phyloP scores from a whole-genome alignment of 92 coral and sea anemone species.

The Desmophyllum pertusum region DNA sequence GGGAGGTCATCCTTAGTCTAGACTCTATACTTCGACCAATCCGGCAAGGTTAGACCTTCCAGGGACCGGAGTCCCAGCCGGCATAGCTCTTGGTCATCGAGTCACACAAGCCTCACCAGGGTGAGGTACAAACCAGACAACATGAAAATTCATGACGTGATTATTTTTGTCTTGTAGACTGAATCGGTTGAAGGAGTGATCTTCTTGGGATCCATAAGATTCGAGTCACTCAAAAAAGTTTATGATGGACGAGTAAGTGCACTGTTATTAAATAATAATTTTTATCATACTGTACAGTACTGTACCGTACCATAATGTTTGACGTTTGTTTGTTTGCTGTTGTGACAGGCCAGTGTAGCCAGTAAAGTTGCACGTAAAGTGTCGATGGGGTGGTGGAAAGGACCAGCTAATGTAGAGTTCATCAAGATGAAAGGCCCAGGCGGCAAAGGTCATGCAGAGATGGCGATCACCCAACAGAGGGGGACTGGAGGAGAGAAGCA shows the following conservation, averaged over 20 bases:
- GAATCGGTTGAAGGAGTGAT: slow-evolving; percentile 82
- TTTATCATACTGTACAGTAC: too few species aligned
- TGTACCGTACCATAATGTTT: too few species aligned
- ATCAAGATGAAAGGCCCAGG: slow-evolving; percentile 93
- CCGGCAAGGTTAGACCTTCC: too few species aligned
- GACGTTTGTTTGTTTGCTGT: background rate
- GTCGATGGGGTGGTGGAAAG: slow-evolving; percentile 93
- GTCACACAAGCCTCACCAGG: too few species aligned
- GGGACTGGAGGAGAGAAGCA: slow-evolving; percentile 32
- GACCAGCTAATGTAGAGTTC: slow-evolving; percentile 82
- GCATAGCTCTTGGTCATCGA: too few species aligned
- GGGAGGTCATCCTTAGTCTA: too few species aligned
- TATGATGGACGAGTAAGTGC: slow-evolving; percentile 82
- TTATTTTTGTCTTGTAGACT: slow-evolving; percentile 45
- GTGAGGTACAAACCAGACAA: too few species aligned
- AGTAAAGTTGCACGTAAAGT: slow-evolving; percentile 87
- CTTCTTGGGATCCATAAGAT: slow-evolving; percentile 86
- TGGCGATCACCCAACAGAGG: slow-evolving; percentile 80
- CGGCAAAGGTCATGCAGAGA: slow-evolving; percentile 92
- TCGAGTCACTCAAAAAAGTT: slow-evolving; percentile 84
- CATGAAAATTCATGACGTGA: background rate
- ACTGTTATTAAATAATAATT: background rate
- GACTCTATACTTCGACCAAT: too few species aligned
- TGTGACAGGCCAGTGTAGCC: slow-evolving; percentile 77
- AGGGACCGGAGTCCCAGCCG: too few species aligned